Base-by-base conservation (phyloP, 2,113 vertebrate species). In the Zosterops borbonicus region DNA sequence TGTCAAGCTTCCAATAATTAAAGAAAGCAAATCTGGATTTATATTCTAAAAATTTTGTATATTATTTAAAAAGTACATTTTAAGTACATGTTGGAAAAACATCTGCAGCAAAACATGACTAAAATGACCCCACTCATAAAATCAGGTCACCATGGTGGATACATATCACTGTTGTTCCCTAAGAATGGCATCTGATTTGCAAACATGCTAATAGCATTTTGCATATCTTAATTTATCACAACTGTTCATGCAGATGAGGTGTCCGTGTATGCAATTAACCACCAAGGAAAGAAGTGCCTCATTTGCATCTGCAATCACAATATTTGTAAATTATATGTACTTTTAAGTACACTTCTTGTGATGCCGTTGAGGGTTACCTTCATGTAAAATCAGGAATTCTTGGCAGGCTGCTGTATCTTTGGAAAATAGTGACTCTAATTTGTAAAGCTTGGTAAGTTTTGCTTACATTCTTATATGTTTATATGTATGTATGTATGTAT, bases 201-300 rank as follows among this genome's bases (percentile, higher is more conserved):
- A 94, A 94, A 94, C 65, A 76, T 46, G 37, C 52, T 83, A 88
- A 67, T 58, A 83, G 27, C 33, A 6, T 83, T 81, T 92, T 92
- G 62, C 83, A 60, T 83, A 46, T 46, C 82, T 77, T 83, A 89
- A 93, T 95, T 87, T 92, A 47, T 91, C 78, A 63, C 82, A 91
- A 52, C 22, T 73, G 62, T 65, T 83, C 70, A 27, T 76, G 69
- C 55, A 95, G 60, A 77, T 95, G 65, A 90, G 63, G 11, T 95
- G 67, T 83, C 94, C 87, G n/a, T 79, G 37, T 33, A 77, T 70
- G 63, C 67, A 95, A 35, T 95, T 93, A 92, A 70, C 55, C 22
- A 67, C 39, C 21, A 50, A 76, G 25, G 59, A 87, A 96, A 83
- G 33, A 73, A 94, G 67, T 83, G 67, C 67, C 55, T 94, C 39